Evolutionary conservation across 2,888 invertebrate species (phyloP), one percentile per base, ranked within the genome.

Genomic region (Eupithecia tripunctaria): DNA sequence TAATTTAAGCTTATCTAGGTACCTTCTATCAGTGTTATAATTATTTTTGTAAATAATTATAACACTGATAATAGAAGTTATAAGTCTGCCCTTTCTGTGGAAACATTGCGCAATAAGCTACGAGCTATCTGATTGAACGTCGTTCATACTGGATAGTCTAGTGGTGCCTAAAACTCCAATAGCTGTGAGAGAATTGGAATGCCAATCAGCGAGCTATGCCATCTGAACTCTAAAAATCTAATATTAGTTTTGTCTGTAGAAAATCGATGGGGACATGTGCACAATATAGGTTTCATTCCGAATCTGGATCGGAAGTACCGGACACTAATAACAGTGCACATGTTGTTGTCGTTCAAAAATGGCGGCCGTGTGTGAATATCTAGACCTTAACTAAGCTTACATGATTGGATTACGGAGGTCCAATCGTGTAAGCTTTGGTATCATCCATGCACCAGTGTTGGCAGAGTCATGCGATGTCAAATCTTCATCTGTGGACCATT

Each of bases 201-300:
- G 66, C 29, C 72, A 73, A 73, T 51, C 72, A 69, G 38, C 36
- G 66, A 27, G 68, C 36, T 38, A 25, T 62, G 66, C 41, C 47
- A 60, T 27, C 7, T 2, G 60, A 60, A 2, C 51, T 51, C 10
- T 25, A 51, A 21, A 51, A 21, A 51, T 21, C 21, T 51, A 25
- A 51, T 51, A 51, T 51, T 51, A 21, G 12, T 51, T 25, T 21
- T 21, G 51, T 51, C 51, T 51, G 10, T 51, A 12, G 21, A 21
- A 2, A 2, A n/a, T 25, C 21, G 3, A 51, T 25, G 21, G 51
- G 21, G 21, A 12, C 51, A 51, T 25, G 51, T 51, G 51, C n/a
- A n/a, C 8, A 8, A 47, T 21, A 47, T 47, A n/a, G n/a, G 47
- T 51, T 21, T 21, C 51, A 51, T 51, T 51, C 15, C 15, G 18